Evolutionary conservation across 2,888 invertebrate species (phyloP).

Genomic region (Allygus modestus): DNA sequence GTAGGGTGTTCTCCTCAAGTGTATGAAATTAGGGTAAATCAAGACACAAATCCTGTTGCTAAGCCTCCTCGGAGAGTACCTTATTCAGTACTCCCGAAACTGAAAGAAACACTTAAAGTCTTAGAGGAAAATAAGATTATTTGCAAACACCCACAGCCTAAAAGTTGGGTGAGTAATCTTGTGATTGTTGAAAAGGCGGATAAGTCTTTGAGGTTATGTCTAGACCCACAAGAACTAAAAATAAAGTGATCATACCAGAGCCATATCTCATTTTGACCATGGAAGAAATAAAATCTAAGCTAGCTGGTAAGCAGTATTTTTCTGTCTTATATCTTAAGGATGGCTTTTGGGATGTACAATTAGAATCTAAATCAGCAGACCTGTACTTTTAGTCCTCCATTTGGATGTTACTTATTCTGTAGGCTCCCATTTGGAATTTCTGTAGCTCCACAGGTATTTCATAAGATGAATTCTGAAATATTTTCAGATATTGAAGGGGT

Average conservation of each 20-base stretch:
- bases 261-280: constrained; percentile 25
- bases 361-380: constrained; percentile 58
- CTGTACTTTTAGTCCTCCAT: constrained; percentile 64
- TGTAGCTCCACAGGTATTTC: constrained; percentile 58
- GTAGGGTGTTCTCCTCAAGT: background rate
- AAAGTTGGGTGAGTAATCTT: constrained; percentile 44
- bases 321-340: constrained; percentile 18
- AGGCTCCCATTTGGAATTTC: constrained; percentile 62
- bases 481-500: constrained; percentile 64
- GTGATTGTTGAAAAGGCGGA: constrained; percentile 34
- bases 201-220: constrained; percentile 39
- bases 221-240: constrained; percentile 35
- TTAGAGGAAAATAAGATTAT: background rate
- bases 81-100: constrained; percentile 19
- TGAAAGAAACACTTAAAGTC: background rate
- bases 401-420: constrained; percentile 63
- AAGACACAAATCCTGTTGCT: constrained; percentile 1
- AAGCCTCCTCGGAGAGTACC: constrained; percentile 37
- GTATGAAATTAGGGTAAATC: background rate
- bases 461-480: constrained; percentile 59
- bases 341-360: constrained; percentile 62
- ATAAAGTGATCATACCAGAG: constrained; percentile 11
- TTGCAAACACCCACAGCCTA: background rate
- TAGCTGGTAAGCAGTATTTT: constrained; percentile 11
- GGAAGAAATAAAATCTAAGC: constrained; percentile 44